Base-by-base conservation (phyloP, 2,113 vertebrate species). In the Delphinapterus leucas region DNA sequence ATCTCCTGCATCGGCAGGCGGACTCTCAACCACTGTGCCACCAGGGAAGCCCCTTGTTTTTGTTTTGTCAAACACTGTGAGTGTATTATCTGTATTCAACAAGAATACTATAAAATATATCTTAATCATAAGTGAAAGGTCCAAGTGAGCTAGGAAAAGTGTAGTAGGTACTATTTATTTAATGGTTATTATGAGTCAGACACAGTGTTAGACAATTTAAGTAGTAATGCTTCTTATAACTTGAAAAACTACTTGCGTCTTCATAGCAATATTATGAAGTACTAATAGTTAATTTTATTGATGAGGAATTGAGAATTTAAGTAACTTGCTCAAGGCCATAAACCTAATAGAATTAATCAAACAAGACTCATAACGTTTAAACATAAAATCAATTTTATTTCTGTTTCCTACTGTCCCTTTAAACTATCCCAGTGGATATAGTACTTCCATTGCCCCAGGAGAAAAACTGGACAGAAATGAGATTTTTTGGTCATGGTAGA, bases 331-430 rank as follows among this genome's bases (percentile, higher is more conserved):
- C 20, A 87, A 89, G 74, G 68, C 25, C 36, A 92, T 61, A 92
- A 90, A 83, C 28, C 21, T 80, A 90, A 84, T 88, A 21, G 26
- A 95, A 88, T 71, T 94, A 96, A 93, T 95, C 44, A 97, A 83
- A 23, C 41, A 95, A 96, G 44, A 80, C 41, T 94, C 41, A 68
- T 0, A 11, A 23, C 25, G 25, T 55, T 88, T 83, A 83, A 76
- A 95, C 26, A 58, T 83, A 79, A 88, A 95, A 95, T 21, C 18
- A 73, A 83, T 90, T 92, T 95, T 90, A 90, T 95, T 93, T 94
- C n/a, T 87, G 36, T 92, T 93, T 94, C 44, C 17, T 71, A 10
- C 53, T 95, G 20, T 80, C 28, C 31, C 14, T 95, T 84, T 67
- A 94, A 88, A 93, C 38, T 13, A 8, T 88, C 28, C 85, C n/a